A percentile compares a stretch with the other conserved stretches of the same genome.
Conservation (phyloP, 2,888 invertebrate genomes). For the Orthosia incerta region DNA sequence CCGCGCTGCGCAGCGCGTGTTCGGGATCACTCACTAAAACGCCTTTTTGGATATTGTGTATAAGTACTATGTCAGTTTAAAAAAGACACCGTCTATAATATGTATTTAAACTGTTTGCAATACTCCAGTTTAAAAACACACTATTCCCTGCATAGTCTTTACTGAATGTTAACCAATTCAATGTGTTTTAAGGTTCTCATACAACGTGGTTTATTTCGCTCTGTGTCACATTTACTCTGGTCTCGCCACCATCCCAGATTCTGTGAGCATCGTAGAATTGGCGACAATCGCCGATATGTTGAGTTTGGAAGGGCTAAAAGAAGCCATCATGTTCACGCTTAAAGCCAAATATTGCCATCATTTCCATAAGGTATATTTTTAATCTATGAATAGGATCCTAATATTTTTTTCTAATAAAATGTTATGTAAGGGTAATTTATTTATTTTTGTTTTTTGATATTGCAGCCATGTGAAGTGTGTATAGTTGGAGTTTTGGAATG, state of each 20-base stretch:
- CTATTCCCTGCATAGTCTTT: not conserved
- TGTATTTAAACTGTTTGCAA: not conserved
- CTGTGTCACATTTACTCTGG: constrained; percentile 98
- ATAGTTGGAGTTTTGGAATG: constrained; percentile 97
- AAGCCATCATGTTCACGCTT: constrained; percentile 96
- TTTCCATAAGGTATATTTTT: constrained; percentile 94
- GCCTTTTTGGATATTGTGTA: too few species aligned
- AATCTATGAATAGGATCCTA: not conserved
- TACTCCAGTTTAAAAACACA: too few species aligned
- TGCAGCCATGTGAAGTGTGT: constrained; percentile 96
- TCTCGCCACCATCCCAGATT: constrained; percentile 96
- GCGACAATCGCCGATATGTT: constrained; percentile 97
- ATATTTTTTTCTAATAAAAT: not conserved
- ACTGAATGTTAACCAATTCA: constrained; percentile 27
- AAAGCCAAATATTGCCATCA: constrained; percentile 98
- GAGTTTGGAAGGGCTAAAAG: constrained; percentile 97
- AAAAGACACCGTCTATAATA: not conserved
- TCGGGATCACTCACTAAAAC: not conserved
- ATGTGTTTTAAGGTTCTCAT: constrained; percentile 92
- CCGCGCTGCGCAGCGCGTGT: not conserved
- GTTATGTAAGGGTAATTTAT: not conserved
- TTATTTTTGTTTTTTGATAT: constrained; percentile 56
- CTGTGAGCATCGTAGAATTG: constrained; percentile 96
- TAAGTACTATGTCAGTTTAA: not conserved
- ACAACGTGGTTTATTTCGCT: constrained; percentile 96